Evolutionary conservation across 2,113 vertebrate genomes (phyloP).

Genomic region (Potamarius usumacintae): DNA sequence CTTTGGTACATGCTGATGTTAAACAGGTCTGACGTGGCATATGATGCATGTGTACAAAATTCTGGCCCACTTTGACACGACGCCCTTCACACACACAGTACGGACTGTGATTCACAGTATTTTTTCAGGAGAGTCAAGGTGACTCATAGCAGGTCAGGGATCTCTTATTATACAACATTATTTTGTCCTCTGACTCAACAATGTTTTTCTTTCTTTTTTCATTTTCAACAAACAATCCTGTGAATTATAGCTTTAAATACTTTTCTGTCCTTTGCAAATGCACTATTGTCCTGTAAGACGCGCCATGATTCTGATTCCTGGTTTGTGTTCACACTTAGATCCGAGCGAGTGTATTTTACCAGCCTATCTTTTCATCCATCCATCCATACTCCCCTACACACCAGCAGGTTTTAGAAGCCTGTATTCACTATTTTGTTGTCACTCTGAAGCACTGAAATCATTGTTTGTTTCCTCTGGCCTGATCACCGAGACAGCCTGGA

Average conservation of each 20-base stretch:
- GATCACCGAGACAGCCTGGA: constrained; percentile 61
- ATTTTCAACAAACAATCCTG: not conserved
- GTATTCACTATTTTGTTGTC: constrained; percentile 50
- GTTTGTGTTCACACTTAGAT: not conserved
- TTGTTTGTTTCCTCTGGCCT: constrained; percentile 52
- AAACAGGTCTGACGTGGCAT: not conserved
- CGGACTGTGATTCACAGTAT: not conserved
- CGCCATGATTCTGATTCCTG: not conserved
- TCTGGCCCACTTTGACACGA: not conserved
- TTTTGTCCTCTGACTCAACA: not conserved
- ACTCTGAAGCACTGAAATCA: constrained; percentile 43
- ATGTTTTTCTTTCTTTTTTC: not conserved
- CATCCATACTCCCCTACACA: not conserved
- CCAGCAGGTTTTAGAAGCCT: constrained; percentile 29
- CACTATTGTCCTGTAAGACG: not conserved
- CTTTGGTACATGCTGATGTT: not conserved
- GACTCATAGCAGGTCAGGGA: not conserved
- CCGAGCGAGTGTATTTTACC: not conserved
- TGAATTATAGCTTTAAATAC: not conserved
- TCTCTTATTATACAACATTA: not conserved
- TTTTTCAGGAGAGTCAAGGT: not conserved
- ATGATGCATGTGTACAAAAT: not conserved
- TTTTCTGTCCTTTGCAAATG: not conserved
- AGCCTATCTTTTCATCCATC: not conserved
- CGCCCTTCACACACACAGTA: not conserved